Evolutionary conservation across 1,140 invertebrate species (phyloP).

Genomic region (Diorhabda elongata): DNA sequence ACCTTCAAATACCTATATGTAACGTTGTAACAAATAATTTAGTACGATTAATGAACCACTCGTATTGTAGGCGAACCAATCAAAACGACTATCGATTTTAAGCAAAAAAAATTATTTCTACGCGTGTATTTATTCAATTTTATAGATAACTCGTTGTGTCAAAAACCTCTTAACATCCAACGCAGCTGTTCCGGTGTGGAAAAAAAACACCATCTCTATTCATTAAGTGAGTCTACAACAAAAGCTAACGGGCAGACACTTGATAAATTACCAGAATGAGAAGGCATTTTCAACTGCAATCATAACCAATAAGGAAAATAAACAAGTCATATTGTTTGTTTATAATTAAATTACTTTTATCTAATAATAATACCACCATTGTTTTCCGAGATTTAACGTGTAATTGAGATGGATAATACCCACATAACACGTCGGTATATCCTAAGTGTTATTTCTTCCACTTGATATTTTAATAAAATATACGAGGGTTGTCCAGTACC

Average conservation of each 20-base stretch:
- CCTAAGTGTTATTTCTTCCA: no score
- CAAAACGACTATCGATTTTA: no score
- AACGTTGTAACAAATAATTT: no score
- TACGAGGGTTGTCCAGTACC: no score
- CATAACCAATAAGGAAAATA: slow-evolving; percentile 20
- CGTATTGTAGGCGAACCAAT: no score
- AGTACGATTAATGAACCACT: no score
- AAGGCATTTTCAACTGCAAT: slow-evolving; percentile 18
- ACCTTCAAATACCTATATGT: no score
- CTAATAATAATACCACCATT: slow-evolving; percentile 32
- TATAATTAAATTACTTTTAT: slow-evolving; percentile 27
- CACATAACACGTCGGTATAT: slow-evolving; percentile 23
- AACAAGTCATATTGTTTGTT: slow-evolving; percentile 23
- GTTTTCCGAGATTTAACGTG: slow-evolving; percentile 30
- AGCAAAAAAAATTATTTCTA: background rate
- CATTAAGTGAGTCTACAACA: background rate
- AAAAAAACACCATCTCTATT: background rate
- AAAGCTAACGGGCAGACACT: slow-evolving; percentile 3
- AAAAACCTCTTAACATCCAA: background rate
- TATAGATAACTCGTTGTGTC: background rate
- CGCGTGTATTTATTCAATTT: background rate
- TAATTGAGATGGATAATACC: slow-evolving; percentile 35
- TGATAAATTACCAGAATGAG: slow-evolving; percentile 16
- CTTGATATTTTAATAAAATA: no score
- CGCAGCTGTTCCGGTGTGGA: background rate